Percentiles rank a stretch among this genome's conserved stretches.
These are phyloP conservation scores for Platysteira castanea DNA, from an alignment of 2,113 vertebrate genomes.

Conservation along the genomic window DNA sequence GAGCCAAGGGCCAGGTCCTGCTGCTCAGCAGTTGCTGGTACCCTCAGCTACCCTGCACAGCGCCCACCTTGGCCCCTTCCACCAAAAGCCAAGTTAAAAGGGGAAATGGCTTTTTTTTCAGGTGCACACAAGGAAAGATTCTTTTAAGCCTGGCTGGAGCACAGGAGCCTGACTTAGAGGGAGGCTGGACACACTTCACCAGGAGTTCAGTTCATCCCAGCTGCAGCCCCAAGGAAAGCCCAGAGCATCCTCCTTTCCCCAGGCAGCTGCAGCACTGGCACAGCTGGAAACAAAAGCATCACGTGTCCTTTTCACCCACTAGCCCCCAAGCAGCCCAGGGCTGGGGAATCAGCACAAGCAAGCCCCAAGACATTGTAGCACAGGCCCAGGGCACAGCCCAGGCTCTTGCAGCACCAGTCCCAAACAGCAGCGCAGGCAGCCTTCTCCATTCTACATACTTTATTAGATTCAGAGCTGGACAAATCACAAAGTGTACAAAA, in stretches of 20 bases:
- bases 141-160: not conserved
- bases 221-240: not conserved
- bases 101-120: not conserved
- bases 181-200: not conserved
- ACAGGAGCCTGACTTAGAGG: not conserved
- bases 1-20: not conserved
- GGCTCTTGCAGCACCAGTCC: not conserved
- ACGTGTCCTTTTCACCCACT: too few relatives aligned
- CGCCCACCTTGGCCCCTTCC: accelerated
- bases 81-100: not conserved
- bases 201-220: not conserved
- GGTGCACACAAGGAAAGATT: too few relatives aligned
- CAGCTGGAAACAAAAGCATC: not conserved
- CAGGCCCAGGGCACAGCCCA: not conserved
- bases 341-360: not conserved
- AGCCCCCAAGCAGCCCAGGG: not conserved
- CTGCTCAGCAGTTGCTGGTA: not conserved
- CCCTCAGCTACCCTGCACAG: not conserved
- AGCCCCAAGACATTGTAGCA: accelerated
- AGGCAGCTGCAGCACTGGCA: not conserved
- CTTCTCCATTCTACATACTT: constrained; percentile 71
- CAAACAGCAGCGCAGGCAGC: not conserved
- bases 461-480: constrained; percentile 85
- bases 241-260: not conserved
- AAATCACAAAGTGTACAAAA: constrained; percentile 85